A percentile compares a stretch with the other conserved stretches of the same genome.
phyloP scores from a whole-genome alignment of 2,113 vertebrate genomes.

The Eclectus roratus region DNA sequence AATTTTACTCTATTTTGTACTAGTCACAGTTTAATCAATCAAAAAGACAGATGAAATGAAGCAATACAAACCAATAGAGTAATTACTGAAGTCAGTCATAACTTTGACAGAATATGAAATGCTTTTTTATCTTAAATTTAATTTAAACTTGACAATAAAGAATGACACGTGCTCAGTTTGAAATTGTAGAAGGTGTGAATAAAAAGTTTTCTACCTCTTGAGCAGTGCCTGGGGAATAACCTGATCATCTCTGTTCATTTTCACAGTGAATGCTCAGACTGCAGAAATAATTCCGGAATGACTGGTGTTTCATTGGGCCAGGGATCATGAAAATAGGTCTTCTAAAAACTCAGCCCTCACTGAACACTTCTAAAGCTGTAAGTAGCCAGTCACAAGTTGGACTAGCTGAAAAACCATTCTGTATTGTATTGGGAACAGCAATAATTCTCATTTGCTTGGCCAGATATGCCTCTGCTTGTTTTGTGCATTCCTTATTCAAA shows the following conservation, averaged over 20 bases:
- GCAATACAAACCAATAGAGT: neutral
- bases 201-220: neutral
- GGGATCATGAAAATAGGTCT: neutral
- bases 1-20: neutral
- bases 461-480: neutral
- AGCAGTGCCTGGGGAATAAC: neutral
- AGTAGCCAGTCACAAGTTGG: neutral
- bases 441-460: neutral
- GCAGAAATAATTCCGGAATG: neutral
- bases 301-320: neutral
- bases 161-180: neutral
- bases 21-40: neutral
- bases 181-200: neutral
- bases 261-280: neutral
- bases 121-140: neutral
- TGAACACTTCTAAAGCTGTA: neutral
- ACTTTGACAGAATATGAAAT: neutral
- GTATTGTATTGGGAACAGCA: neutral
- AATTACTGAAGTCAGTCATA: conserved; percentile 6
- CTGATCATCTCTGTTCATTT: neutral
- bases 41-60: conserved; percentile 15
- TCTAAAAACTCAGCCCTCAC: neutral
- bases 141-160: neutral
- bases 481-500: neutral
- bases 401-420: neutral